A percentile compares a stretch with the other conserved stretches of the same genome.
These are phyloP conservation scores for Mirza zaza DNA, from an alignment of 2,113 vertebrate genomes.

Conservation along the genomic window DNA sequence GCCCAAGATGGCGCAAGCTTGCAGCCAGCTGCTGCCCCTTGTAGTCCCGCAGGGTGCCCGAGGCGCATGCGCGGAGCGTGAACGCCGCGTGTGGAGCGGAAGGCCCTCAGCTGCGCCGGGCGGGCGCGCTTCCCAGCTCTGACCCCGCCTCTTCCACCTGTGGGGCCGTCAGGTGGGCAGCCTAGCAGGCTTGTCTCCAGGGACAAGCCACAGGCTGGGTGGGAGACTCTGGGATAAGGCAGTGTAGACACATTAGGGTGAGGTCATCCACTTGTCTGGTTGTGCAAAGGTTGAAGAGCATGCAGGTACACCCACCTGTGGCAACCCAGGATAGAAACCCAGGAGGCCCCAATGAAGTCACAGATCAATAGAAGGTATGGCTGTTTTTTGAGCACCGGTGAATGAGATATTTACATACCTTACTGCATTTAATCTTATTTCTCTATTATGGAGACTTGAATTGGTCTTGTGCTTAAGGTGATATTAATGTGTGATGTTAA, in stretches of 20 bases:
- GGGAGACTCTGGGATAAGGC: no score
- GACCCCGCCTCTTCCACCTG: rapidly evolving
- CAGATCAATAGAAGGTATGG: not conserved
- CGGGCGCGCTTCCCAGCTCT: rapidly evolving
- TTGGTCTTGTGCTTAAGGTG: not conserved
- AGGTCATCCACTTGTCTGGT: not conserved
- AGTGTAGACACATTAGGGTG: not conserved
- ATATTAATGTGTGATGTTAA: not conserved
- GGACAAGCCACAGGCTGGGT: rapidly evolving
- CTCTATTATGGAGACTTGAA: not conserved
- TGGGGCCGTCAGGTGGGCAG: rapidly evolving
- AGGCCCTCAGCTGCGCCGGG: rapidly evolving
- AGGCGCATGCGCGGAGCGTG: not conserved
- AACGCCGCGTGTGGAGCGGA: rapidly evolving
- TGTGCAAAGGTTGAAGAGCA: not conserved
- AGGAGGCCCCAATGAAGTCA: not conserved
- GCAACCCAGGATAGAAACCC: not conserved
- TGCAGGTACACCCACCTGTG: rapidly evolving
- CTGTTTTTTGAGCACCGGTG: not conserved
- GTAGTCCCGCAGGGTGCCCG: rapidly evolving
- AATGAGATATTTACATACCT: not conserved
- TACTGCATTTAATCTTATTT: not conserved
- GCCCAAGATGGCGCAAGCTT: constrained; percentile 26
- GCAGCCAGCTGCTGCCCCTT: rapidly evolving
- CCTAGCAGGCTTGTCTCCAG: rapidly evolving